These are phyloP conservation scores for Wasmannia auropunctata DNA, from an alignment of 1,140 invertebrate genomes.

Conservation along the genomic window DNA sequence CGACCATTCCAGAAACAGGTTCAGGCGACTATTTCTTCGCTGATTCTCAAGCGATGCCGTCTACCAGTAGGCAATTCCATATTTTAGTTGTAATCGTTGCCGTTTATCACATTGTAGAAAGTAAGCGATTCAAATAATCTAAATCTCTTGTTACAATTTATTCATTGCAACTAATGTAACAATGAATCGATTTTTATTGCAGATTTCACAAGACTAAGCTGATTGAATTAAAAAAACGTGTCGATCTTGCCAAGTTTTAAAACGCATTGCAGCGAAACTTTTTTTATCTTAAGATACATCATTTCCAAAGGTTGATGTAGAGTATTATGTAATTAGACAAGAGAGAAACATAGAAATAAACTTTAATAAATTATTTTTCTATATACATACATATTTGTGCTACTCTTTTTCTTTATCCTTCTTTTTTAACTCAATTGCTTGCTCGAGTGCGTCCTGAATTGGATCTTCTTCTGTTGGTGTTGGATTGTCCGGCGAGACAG, in stretches of 20 bases:
- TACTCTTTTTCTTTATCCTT: not conserved
- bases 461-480: not conserved
- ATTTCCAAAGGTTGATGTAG: conserved; percentile 33
- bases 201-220: conserved; percentile 17
- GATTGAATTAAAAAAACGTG: not conserved
- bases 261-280: not conserved
- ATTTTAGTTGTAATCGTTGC: conserved; percentile 30
- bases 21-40: conserved; percentile 38
- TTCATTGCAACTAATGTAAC: not conserved
- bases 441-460: not conserved
- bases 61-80: conserved; percentile 52
- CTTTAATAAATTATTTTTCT: conserved; percentile 61
- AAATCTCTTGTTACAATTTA: not conserved
- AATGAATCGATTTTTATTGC: not conserved
- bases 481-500: not conserved
- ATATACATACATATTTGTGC: conserved; percentile 2
- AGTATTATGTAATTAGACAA: conserved; percentile 8
- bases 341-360: conserved; percentile 16
- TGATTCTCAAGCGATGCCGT: conserved; percentile 46
- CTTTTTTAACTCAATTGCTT: not conserved
- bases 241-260: not conserved
- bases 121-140: conserved; percentile 43
- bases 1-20: conserved; percentile 87
- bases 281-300: conserved; percentile 21
- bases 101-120: conserved; percentile 43